Conservation (phyloP, 2,888 invertebrate species). For the Zhengitettix transpicula region DNA sequence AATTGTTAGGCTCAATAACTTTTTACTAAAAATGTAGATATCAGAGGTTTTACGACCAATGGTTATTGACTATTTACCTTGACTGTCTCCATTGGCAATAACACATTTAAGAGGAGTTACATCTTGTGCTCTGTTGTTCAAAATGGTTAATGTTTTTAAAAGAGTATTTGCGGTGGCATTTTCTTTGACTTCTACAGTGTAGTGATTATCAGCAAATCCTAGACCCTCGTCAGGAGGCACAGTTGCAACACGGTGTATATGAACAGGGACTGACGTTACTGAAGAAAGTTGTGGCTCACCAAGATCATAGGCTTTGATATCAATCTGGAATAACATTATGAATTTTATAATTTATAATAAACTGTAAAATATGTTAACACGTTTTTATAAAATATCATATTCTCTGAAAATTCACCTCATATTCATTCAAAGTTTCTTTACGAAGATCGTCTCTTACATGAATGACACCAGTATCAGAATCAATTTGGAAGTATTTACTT, state of each 20-base stretch:
- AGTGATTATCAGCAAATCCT: constrained; percentile 75
- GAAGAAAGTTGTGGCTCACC: constrained; percentile 73
- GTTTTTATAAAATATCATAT: constrained; percentile 15
- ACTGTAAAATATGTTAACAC: neutral
- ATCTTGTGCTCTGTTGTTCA: constrained; percentile 51
- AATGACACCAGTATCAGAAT: constrained; percentile 65
- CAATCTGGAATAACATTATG: constrained; percentile 36
- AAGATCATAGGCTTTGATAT: constrained; percentile 70
- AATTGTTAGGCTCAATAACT: too few relatives aligned
- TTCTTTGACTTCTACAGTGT: constrained; percentile 68
- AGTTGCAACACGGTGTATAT: constrained; percentile 63
- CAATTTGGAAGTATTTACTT: constrained; percentile 71
- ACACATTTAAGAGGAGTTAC: constrained; percentile 57
- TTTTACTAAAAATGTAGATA: neutral
- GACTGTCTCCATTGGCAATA: constrained; percentile 43
- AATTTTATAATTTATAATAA: neutral
- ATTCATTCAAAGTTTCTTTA: constrained; percentile 75
- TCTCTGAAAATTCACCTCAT: constrained; percentile 39
- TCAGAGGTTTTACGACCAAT: neutral
- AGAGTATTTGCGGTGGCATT: constrained; percentile 48
- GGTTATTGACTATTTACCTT: neutral
- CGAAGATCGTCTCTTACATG: constrained; percentile 67
- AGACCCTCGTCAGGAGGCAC: constrained; percentile 47
- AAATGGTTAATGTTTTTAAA: constrained; percentile 52
- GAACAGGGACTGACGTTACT: constrained; percentile 63